Evolutionary conservation across 2,888 invertebrate species (phyloP).

Genomic region (Petrolisthes manimaculis): DNA sequence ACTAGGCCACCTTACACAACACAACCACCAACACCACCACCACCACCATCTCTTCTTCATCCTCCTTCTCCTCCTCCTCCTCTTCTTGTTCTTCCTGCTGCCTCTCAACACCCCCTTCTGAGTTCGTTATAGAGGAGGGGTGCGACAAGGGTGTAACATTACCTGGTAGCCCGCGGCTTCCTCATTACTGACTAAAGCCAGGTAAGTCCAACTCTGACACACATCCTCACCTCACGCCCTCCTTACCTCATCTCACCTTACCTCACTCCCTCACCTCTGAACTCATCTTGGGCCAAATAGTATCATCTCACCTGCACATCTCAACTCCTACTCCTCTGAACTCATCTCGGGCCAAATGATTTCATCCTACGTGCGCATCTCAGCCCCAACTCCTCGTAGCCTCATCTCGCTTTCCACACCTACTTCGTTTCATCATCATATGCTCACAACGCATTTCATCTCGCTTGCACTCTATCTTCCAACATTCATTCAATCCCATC

Average conservation of each 20-base stretch:
- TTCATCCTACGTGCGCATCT: too few species aligned
- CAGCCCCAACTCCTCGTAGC: too few species aligned
- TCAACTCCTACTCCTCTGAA: too few species aligned
- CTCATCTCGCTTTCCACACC: too few species aligned
- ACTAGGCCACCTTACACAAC: too few species aligned
- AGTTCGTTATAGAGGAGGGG: neutral
- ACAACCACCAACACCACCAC: neutral
- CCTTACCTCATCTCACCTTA: neutral
- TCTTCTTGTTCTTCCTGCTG: neutral
- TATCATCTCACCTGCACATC: too few species aligned
- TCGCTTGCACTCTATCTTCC: too few species aligned
- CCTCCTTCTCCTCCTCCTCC: neutral
- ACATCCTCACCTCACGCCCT: neutral
- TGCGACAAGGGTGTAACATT: neutral
- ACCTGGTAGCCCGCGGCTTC: neutral
- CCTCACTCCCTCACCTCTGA: neutral
- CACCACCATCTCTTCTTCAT: neutral
- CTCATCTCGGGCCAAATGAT: too few species aligned
- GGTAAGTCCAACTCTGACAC: neutral
- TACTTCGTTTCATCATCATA: too few species aligned
- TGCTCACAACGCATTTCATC: too few species aligned
- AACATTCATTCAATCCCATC: too few species aligned
- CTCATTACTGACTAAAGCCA: neutral
- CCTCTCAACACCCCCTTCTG: neutral
- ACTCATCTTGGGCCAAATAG: too few species aligned